These are phyloP conservation scores for Enteromius argenteus DNA, from an alignment of 2,797 vertebrate genomes.

Conservation along the genomic window DNA sequence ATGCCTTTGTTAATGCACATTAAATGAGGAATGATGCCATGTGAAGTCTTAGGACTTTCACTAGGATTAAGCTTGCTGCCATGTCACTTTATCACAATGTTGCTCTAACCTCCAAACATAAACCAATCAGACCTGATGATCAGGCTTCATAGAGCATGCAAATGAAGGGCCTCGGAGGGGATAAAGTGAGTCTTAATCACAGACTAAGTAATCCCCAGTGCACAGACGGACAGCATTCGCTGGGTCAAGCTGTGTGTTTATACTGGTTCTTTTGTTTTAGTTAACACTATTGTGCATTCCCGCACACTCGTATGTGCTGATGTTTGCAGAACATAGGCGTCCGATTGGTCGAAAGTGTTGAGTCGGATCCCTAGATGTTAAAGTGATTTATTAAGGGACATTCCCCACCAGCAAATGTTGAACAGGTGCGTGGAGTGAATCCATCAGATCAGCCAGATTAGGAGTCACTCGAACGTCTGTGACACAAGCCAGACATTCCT, in stretches of 20 bases:
- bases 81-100: background rate
- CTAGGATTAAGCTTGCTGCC: background rate
- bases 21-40: background rate
- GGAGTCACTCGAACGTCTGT: constrained; percentile 22
- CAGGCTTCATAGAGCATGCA: constrained; percentile 16
- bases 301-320: constrained; percentile 18
- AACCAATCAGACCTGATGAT: constrained; percentile 16
- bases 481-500: background rate
- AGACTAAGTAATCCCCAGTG: constrained; percentile 40
- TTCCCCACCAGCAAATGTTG: constrained; percentile 28
- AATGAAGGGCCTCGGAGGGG: constrained; percentile 11
- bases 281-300: constrained; percentile 9
- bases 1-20: constrained; percentile 4
- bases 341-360: background rate
- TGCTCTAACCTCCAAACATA: constrained; percentile 20
- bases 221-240: background rate
- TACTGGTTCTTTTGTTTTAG: background rate
- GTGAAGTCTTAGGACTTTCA: background rate
- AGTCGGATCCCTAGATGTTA: constrained; percentile 3
- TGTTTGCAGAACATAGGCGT: background rate
- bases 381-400: constrained; percentile 36
- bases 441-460: constrained; percentile 31
- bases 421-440: constrained; percentile 28
- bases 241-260: background rate
- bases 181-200: constrained; percentile 46